Evolutionary conservation across 2,888 invertebrate genomes (phyloP).

Genomic region (Matsumyia berberina): DNA sequence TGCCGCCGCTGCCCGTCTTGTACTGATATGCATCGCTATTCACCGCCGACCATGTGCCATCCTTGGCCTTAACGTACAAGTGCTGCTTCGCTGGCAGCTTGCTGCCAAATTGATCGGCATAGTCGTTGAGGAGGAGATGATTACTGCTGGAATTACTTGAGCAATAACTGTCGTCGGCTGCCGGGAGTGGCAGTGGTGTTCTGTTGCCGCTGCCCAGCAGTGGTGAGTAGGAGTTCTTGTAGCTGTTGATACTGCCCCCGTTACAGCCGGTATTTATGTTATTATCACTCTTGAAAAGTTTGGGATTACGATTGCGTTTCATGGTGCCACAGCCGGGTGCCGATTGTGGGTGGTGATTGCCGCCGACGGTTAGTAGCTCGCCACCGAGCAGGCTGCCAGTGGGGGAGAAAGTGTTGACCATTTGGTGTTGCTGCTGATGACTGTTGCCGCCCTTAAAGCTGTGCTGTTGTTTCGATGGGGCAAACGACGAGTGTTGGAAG

Average conservation of each 20-base stretch:
- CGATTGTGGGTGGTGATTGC: constrained; percentile 49
- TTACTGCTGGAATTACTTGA: constrained; percentile 78
- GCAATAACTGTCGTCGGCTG: constrained; percentile 78
- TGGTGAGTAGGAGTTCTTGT: constrained; percentile 70
- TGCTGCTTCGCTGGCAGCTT: constrained; percentile 83
- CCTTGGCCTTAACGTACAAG: constrained; percentile 84
- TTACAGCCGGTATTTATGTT: constrained; percentile 81
- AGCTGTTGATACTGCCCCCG: constrained; percentile 62
- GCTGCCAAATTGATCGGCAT: constrained; percentile 80
- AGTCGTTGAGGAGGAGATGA: constrained; percentile 68
- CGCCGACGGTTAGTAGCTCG: constrained; percentile 6
- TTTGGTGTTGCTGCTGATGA: constrained; percentile 66
- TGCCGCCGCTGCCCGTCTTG: constrained; percentile 78
- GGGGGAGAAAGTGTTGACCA: constrained; percentile 66
- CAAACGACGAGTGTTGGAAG: constrained; percentile 61
- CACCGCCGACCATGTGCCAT: constrained; percentile 83
- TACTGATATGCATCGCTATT: constrained; percentile 83
- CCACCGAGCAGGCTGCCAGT: constrained; percentile 20
- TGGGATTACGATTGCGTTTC: constrained; percentile 83
- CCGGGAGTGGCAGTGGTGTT: constrained; percentile 25
- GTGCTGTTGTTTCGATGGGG: constrained; percentile 80
- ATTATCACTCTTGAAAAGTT: constrained; percentile 84
- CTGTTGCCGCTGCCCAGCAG: constrained; percentile 48
- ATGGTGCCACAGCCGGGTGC: constrained; percentile 79
- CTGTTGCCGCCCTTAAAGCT: constrained; percentile 80